These are phyloP conservation scores for Onychorhynchus coronatus DNA, from an alignment of 2,113 vertebrate species.

Conservation along the genomic window DNA sequence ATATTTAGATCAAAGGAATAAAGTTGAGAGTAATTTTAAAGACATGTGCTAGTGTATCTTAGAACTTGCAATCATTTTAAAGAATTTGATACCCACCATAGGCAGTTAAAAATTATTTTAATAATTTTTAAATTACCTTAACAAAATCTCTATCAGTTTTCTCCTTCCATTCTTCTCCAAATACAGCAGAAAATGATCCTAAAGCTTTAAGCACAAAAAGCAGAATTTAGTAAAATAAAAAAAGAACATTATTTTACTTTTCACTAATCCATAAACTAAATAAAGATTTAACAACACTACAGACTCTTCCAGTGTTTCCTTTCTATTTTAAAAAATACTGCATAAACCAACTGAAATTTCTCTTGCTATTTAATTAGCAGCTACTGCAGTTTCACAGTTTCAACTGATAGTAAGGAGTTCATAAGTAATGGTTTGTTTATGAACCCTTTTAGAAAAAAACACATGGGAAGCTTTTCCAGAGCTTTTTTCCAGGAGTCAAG, in stretches of 20 bases:
- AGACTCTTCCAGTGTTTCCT: neutral
- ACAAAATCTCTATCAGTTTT: slow-evolving; percentile 98
- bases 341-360: neutral
- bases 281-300: neutral
- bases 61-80: neutral
- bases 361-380: neutral
- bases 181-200: slow-evolving; percentile 95
- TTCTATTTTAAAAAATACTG: neutral
- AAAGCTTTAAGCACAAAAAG: slow-evolving; percentile 82
- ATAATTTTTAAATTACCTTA: slow-evolving; percentile 81
- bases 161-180: slow-evolving; percentile 97
- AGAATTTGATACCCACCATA: neutral
- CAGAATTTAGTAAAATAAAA: slow-evolving; percentile 32
- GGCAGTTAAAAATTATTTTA: neutral
- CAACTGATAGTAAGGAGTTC: neutral
- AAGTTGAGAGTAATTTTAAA: neutral
- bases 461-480: neutral
- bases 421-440: neutral
- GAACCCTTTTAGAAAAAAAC: neutral
- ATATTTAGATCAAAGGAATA: neutral
- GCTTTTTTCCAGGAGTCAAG: neutral
- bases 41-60: neutral
- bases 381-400: neutral
- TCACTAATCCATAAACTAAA: slow-evolving; percentile 6
- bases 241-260: slow-evolving; percentile 8